Base-by-base conservation (phyloP, 2,888 invertebrate species). In the Heliconius aoede region DNA sequence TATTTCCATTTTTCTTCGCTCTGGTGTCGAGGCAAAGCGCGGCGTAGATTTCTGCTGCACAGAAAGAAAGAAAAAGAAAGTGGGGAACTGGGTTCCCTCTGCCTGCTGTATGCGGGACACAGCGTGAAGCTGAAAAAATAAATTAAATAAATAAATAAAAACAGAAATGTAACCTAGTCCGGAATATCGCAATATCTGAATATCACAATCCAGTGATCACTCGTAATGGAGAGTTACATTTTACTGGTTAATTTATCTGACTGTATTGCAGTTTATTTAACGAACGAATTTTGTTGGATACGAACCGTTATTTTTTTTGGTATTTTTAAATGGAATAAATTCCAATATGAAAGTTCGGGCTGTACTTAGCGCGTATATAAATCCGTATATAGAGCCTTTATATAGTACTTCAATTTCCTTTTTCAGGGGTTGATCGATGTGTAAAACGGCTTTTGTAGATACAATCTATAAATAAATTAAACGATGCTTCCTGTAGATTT, bases 291-390 rank as follows among this genome's bases (percentile, higher is more conserved):
- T 76, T 73, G 80, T 77, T 55, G 65, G 72, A 78, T 64, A 75
- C 74, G 65, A 77, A 79, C 72, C 61, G 75, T 69, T n/a, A n/a
- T n/a, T n/a, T n/a, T 78, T 80, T 80, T 79, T 78, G 64, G 76
- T 80, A 78, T 81, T 81, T 81, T 79, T 80, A 78, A 80, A 68
- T 73, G 76, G 76, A 80, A 81, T 81, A 80, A 75, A 80, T 78
- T 78, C 72, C 76, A 67, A 79, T 78, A 79, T 76, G 74, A 76
- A 77, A 77, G 77, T 77, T 73, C 77, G 74, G 67, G 68, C 72
- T 74, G 69, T 76, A 80, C 80, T 78, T 76, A 74, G 67, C 76
- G 76, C 60, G 61, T 74, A 78, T 36, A 75, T 73, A 79, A 58
- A 60, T 68, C 46, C 67, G 72, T 71, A 18, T 64, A 71, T 28